Evolutionary conservation across 1,140 invertebrate species (phyloP).

Genomic region (Drosophila pachea): DNA sequence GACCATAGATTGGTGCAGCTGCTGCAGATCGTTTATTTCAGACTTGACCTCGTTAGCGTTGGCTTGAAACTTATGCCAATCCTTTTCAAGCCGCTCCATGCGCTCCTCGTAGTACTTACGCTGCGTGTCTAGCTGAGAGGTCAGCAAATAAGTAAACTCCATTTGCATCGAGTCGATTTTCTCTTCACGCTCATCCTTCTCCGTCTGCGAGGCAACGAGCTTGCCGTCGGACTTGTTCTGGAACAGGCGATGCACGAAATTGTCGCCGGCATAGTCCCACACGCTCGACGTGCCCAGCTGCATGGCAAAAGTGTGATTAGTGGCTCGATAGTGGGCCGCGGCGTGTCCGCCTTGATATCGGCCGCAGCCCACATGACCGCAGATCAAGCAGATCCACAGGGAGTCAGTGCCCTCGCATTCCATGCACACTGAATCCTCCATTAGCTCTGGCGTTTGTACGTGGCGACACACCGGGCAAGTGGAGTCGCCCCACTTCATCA

Average conservation of each 20-base stretch:
- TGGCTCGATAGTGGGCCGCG: slow-evolving; percentile 93
- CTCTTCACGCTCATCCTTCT: slow-evolving; percentile 85
- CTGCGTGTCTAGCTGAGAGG: slow-evolving; percentile 97
- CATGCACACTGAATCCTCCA: slow-evolving; percentile 90
- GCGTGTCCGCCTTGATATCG: slow-evolving; percentile 85
- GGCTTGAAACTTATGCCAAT: slow-evolving; percentile 78
- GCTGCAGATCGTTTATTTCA: slow-evolving; percentile 80
- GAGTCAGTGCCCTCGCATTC: slow-evolving; percentile 89
- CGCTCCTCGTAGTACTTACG: slow-evolving; percentile 94
- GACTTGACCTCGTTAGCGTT: slow-evolving; percentile 78
- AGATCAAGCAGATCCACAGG: slow-evolving; percentile 99
- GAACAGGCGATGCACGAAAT: slow-evolving; percentile 97
- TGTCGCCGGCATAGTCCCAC: slow-evolving; percentile 92
- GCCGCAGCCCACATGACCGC: slow-evolving; percentile 98
- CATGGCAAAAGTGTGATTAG: slow-evolving; percentile 98
- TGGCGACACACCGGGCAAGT: slow-evolving; percentile 90
- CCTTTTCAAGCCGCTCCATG: slow-evolving; percentile 82
- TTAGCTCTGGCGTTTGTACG: slow-evolving; percentile 95
- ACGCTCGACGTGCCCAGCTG: slow-evolving; percentile 97
- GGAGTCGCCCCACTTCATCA: slow-evolving; percentile 97
- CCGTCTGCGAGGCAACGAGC: slow-evolving; percentile 87
- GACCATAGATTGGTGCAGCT: slow-evolving; percentile 80
- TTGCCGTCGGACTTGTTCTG: slow-evolving; percentile 99
- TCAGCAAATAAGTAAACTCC: slow-evolving; percentile 98
- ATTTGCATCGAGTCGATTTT: slow-evolving; percentile 96